Conservation (phyloP, 2,888 invertebrate species). For the Strigamia transsilvanica region DNA sequence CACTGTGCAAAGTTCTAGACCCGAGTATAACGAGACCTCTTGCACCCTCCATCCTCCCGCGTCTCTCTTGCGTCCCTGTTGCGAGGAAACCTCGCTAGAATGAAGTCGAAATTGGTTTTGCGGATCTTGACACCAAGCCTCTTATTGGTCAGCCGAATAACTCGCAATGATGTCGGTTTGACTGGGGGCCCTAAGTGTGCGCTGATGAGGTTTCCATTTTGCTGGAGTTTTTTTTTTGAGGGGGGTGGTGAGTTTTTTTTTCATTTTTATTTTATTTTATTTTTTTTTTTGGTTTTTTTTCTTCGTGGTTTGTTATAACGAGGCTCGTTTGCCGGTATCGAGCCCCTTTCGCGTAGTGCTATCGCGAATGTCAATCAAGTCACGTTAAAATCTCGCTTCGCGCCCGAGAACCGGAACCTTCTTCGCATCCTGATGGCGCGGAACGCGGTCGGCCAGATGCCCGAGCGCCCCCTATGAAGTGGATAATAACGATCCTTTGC, state of each 20-base stretch:
- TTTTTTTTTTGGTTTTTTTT: neutral
- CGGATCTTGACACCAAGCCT: conserved; percentile 35
- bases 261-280: neutral
- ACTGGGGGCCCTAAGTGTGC: neutral
- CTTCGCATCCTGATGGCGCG: conserved; percentile 48
- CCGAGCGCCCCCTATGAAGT: conserved; percentile 49
- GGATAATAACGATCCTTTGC: conserved; percentile 49
- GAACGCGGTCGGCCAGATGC: conserved; percentile 48
- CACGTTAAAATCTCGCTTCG: conserved; percentile 49
- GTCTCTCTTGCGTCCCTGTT: conserved; percentile 24
- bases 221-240: neutral
- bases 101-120: conserved; percentile 25
- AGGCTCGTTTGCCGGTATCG: conserved; percentile 45
- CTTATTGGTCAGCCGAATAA: conserved; percentile 37
- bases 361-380: conserved; percentile 49
- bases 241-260: too few species aligned
- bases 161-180: conserved; percentile 18
- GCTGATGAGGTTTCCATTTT: conserved; percentile 30
- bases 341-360: conserved; percentile 45
- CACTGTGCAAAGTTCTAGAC: conserved; percentile 40
- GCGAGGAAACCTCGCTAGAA: conserved; percentile 26
- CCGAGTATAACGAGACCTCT: conserved; percentile 49
- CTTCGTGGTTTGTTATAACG: neutral
- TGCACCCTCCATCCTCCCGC: conserved; percentile 37
- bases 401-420: conserved; percentile 49